Base-by-base conservation (phyloP, 2,113 vertebrate genomes). In the Hirundichthys speculiger region DNA sequence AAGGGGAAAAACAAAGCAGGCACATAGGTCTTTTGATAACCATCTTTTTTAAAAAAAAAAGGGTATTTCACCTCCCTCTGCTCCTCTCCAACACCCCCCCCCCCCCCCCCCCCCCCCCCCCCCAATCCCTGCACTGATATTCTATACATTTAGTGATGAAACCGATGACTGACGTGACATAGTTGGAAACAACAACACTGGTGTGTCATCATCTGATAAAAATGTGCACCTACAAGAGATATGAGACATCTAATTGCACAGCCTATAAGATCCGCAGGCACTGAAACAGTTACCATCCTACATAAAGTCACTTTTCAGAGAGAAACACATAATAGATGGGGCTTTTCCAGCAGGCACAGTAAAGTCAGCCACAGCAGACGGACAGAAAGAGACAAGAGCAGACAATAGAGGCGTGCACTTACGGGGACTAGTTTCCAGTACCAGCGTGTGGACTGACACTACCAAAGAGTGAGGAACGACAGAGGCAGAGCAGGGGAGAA, bases 371-470 rank as follows among this genome's bases (percentile, higher is more conserved):
- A 45, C 13, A 64, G 64, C 75, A 73, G 51, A 63, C 8, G 43
- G 45, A 77, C 62, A 71, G 73, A 82, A 59, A 61, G 18, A 54
- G 60, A 60, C 5, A 45, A 14, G 50, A 50, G 60, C 2, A 59
- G 43, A 55, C n/a, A 69, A 43, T 12, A 66, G 50, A 38, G 73
- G 66, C 50, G 34, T 10, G 62, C 75, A 91, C 92, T 92, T 87
- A 93, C 92, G 14, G 92, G 92, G 82, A 93, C 92, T 73, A 93
- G 90, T 56, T 93, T 93, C 92, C 92, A 93, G 81, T 93, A 93
- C 92, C 92, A 93, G 14, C 92, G 92, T 69, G 49, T 90, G 75
- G 86, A 85, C n/a, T 88, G 83, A 83, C 77, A 88, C 90, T 92
- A 87, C 62, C 66, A 77, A 69, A 64, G 70, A 73, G 82, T n/a